Conservation (phyloP, 1,140 invertebrate genomes). For the Olivierus martensii region DNA sequence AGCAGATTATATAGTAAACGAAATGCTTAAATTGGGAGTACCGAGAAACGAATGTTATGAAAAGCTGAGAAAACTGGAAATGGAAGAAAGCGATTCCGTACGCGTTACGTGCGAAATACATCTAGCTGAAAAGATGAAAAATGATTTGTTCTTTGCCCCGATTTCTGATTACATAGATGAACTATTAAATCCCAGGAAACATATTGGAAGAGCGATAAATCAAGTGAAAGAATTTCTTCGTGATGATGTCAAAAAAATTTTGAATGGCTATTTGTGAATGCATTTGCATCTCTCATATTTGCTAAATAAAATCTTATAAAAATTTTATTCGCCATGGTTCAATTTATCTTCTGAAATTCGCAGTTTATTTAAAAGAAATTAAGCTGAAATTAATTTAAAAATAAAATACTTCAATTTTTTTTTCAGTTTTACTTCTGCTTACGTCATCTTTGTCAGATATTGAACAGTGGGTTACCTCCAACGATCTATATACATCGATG, state of each 20-base stretch:
- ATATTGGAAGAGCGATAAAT: conserved; percentile 70
- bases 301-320: too few species aligned
- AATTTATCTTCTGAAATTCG: too few species aligned
- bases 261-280: too few species aligned
- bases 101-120: conserved; percentile 83
- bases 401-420: too few species aligned
- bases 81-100: conserved; percentile 80
- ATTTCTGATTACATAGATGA: conserved; percentile 57
- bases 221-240: conserved; percentile 67
- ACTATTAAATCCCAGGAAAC: conserved; percentile 68
- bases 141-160: conserved; percentile 66
- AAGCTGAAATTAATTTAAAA: too few species aligned
- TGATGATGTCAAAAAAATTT: conserved; percentile 33
- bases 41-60: conserved; percentile 92
- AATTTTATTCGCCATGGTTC: too few species aligned
- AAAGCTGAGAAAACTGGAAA: conserved; percentile 79
- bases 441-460: too few species aligned
- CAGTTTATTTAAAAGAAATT: too few species aligned
- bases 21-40: conserved; percentile 85
- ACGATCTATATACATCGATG: too few species aligned
- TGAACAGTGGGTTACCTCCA: too few species aligned
- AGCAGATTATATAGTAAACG: conserved; percentile 92
- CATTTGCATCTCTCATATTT: too few species aligned
- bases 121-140: conserved; percentile 64
- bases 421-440: too few species aligned